phyloP scores from a whole-genome alignment of 2,888 invertebrate genomes.

The Cylloceria caligata region DNA sequence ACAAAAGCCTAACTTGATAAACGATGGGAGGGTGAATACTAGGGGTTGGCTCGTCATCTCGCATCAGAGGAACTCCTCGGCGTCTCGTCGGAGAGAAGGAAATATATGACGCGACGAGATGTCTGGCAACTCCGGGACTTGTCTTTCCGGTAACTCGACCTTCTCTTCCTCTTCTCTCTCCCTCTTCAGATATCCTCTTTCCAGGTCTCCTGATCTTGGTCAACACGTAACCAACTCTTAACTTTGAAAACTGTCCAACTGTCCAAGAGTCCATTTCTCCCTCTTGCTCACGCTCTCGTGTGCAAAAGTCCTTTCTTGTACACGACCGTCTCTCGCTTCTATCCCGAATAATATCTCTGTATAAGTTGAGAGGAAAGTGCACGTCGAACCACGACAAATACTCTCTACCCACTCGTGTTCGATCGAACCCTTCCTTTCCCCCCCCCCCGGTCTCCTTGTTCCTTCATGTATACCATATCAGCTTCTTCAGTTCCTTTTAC shows the following conservation, averaged over 20 bases:
- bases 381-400: conserved; percentile 53
- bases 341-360: conserved; percentile 78
- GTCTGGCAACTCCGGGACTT: conserved; percentile 60
- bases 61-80: conserved; percentile 33
- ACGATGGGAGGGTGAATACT: conserved; percentile 55
- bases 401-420: conserved; percentile 20
- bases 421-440: neutral
- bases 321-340: conserved; percentile 32
- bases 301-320: conserved; percentile 25
- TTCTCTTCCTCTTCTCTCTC: conserved; percentile 43
- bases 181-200: conserved; percentile 35
- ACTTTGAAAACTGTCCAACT: conserved; percentile 71
- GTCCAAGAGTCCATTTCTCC: conserved; percentile 77
- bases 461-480: neutral
- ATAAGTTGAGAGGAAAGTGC: conserved; percentile 34
- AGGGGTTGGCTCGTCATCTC: conserved; percentile 47
- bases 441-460: neutral
- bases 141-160: conserved; percentile 49
- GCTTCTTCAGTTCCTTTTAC: conserved; percentile 8
- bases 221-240: conserved; percentile 66
- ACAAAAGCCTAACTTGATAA: conserved; percentile 79
- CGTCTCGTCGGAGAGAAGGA: neutral
- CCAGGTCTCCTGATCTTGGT: conserved; percentile 55
- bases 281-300: conserved; percentile 35
- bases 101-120: conserved; percentile 32